Conservation (phyloP, 2,888 invertebrate species). For the Plagodis pulveraria region DNA sequence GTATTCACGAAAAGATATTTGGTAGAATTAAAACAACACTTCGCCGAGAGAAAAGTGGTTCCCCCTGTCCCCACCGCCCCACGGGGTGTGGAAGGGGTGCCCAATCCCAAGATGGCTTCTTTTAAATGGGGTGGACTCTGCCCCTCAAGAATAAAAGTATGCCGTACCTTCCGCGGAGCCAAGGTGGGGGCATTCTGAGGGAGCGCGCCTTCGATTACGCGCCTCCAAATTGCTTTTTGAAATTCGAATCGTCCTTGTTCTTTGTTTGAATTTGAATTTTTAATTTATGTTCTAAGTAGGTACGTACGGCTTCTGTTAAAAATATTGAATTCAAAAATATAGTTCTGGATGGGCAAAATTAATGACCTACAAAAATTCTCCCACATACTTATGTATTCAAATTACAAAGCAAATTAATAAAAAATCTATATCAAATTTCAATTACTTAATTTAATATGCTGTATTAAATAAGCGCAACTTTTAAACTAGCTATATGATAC, state of each 20-base stretch:
- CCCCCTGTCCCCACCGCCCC: constrained; percentile 58
- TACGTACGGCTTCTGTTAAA: too few relatives aligned
- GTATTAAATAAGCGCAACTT: too few relatives aligned
- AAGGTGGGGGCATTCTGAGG: constrained; percentile 66
- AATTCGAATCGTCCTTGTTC: constrained; percentile 61
- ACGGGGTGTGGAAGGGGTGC: constrained; percentile 42
- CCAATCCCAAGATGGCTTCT: constrained; percentile 83
- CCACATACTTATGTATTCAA: too few relatives aligned
- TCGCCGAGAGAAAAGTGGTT: constrained; percentile 79
- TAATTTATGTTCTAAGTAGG: constrained; percentile 36
- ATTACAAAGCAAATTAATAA: too few relatives aligned
- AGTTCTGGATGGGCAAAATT: too few relatives aligned
- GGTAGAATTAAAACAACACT: constrained; percentile 85
- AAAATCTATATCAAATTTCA: too few relatives aligned
- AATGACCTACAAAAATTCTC: too few relatives aligned
- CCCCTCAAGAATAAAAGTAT: constrained; percentile 83
- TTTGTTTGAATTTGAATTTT: constrained; percentile 41
- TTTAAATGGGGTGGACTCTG: constrained; percentile 82
- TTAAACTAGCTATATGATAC: too few relatives aligned
- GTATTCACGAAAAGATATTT: constrained; percentile 84
- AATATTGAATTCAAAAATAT: too few relatives aligned
- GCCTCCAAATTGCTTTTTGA: constrained; percentile 73
- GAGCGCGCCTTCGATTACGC: constrained; percentile 68
- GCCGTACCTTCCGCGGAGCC: constrained; percentile 70
- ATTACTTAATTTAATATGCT: too few relatives aligned